Conservation (phyloP, 2,113 vertebrate species). For the Lathamus discolor region DNA sequence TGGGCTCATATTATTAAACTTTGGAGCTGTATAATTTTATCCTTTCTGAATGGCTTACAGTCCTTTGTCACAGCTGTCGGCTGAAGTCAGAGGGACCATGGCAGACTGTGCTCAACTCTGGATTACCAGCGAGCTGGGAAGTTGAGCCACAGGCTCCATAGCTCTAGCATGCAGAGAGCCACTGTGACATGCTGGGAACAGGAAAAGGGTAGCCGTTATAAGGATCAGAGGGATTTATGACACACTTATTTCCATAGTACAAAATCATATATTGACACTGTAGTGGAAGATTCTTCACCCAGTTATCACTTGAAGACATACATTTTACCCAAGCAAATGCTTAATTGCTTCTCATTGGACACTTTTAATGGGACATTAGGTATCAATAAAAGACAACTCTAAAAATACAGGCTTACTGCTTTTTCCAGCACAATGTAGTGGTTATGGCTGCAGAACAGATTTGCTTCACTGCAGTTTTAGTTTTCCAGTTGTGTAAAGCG, state of each 20-base stretch:
- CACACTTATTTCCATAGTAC: background rate
- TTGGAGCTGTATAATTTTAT: background rate
- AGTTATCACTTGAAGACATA: background rate
- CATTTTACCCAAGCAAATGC: background rate
- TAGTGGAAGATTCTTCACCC: background rate
- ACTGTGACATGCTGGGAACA: rapidly evolving
- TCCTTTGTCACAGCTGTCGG: background rate
- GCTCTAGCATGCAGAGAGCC: rapidly evolving
- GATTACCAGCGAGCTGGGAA: background rate
- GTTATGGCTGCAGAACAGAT: background rate
- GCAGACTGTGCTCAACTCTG: background rate
- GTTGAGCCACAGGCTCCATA: rapidly evolving
- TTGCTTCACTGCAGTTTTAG: background rate
- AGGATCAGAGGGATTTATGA: background rate
- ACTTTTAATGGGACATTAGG: background rate
- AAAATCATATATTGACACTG: background rate
- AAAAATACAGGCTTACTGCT: background rate
- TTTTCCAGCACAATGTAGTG: rapidly evolving
- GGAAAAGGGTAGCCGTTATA: background rate
- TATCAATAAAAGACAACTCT: background rate
- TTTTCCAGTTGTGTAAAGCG: background rate
- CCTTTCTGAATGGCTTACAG: background rate
- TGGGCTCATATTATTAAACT: background rate
- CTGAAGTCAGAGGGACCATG: rapidly evolving
- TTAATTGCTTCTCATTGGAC: background rate